These are phyloP conservation scores for Oxystoma pomonae DNA, from an alignment of 2,888 invertebrate species.

Conservation along the genomic window DNA sequence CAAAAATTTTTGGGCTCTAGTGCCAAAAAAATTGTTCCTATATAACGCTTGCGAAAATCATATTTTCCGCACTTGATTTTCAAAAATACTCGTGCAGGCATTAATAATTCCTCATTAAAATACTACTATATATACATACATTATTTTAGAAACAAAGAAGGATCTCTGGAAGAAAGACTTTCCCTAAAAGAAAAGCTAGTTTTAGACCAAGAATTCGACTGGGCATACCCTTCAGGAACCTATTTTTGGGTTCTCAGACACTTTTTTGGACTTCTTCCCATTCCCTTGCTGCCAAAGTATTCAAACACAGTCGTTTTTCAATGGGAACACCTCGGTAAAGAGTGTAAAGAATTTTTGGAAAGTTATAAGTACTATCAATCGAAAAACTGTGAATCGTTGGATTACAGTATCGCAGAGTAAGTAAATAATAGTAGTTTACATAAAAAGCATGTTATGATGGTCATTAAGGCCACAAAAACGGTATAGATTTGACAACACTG, in stretches of 20 bases:
- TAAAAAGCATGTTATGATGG: too few relatives aligned
- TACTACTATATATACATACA: too few relatives aligned
- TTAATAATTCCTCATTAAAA: too few relatives aligned
- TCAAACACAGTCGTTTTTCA: slow-evolving; percentile 23
- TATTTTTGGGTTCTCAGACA: slow-evolving; percentile 34
- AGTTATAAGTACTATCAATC: slow-evolving; percentile 11
- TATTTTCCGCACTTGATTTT: too few relatives aligned
- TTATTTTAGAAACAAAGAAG: slow-evolving; percentile 20
- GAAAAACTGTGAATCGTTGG: slow-evolving; percentile 10
- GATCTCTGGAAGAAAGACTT: slow-evolving; percentile 22
- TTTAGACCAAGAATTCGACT: slow-evolving; percentile 16
- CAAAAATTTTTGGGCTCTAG: too few relatives aligned
- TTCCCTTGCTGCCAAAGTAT: slow-evolving; percentile 30
- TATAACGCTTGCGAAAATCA: too few relatives aligned
- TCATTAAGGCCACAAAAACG: too few relatives aligned
- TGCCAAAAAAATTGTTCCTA: too few relatives aligned
- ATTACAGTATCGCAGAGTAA: slow-evolving; percentile 27
- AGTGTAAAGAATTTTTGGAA: slow-evolving; percentile 23
- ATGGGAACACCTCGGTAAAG: slow-evolving; percentile 27
- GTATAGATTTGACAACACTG: too few relatives aligned
- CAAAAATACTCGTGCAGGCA: too few relatives aligned
- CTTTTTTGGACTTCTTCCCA: slow-evolving; percentile 33
- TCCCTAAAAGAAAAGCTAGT: slow-evolving; percentile 29
- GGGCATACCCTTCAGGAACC: slow-evolving; percentile 20
- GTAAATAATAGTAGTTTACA: slow-evolving; percentile 7